These are phyloP conservation scores for Ellobium chinense DNA, from an alignment of 2,888 invertebrate species.

Conservation along the genomic window DNA sequence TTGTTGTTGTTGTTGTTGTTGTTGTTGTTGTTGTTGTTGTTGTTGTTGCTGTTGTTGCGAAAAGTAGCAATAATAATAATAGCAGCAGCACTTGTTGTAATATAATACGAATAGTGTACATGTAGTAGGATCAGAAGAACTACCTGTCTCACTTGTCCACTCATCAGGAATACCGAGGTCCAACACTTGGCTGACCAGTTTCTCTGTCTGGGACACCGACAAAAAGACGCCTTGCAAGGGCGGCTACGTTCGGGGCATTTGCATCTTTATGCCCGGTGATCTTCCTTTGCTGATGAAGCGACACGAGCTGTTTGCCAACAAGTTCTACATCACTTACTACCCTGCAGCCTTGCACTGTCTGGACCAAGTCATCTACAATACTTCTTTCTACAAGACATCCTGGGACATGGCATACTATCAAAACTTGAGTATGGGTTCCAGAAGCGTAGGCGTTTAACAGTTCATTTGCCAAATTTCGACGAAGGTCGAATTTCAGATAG, in stretches of 20 bases:
- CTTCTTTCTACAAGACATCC: neutral
- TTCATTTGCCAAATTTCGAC: too few relatives aligned
- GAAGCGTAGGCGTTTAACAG: too few relatives aligned
- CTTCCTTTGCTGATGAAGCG: slow-evolving; percentile 34
- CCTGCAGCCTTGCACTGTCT: slow-evolving; percentile 46
- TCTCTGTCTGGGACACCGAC: slow-evolving; percentile 25
- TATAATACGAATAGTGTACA: too few relatives aligned
- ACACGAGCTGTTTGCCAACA: slow-evolving; percentile 45
- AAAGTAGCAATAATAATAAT: too few relatives aligned
- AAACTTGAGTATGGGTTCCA: neutral
- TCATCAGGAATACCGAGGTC: slow-evolving; percentile 33
- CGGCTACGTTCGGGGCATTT: slow-evolving; percentile 25
- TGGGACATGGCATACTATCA: slow-evolving; percentile 1
- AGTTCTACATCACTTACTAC: slow-evolving; percentile 35
- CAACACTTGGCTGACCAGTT: slow-evolving; percentile 17
- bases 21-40: too few relatives aligned
- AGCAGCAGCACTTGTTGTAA: too few relatives aligned
- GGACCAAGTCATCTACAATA: slow-evolving; percentile 38
- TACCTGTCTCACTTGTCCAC: too few relatives aligned
- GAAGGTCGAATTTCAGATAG: too few relatives aligned
- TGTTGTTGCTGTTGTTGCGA: too few relatives aligned
- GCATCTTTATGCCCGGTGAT: slow-evolving; percentile 42
- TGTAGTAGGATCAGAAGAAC: too few relatives aligned
- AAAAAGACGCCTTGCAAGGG: neutral
- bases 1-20: too few relatives aligned